These are phyloP conservation scores for Caenorhabditis sp. DNA, from an alignment of 2,888 invertebrate genomes.

Conservation along the genomic window DNA sequence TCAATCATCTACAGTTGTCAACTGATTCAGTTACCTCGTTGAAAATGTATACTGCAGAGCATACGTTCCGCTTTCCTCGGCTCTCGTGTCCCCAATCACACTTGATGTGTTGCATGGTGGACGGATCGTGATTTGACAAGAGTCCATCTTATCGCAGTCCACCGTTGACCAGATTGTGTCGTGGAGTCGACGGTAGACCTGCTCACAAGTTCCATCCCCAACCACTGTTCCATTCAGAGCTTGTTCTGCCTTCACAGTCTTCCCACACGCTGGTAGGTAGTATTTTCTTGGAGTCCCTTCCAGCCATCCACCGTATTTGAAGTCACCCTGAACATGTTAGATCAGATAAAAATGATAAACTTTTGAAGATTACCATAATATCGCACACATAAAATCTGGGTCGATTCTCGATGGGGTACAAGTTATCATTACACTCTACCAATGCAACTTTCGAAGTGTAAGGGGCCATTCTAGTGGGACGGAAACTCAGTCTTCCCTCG, in stretches of 20 bases:
- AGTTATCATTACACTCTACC: constrained; percentile 38
- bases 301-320: constrained; percentile 41
- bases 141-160: constrained; percentile 19
- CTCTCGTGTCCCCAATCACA: neutral
- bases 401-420: constrained; percentile 25
- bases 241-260: constrained; percentile 33
- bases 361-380: constrained; percentile 44
- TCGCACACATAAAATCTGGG: constrained; percentile 58
- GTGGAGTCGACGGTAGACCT: constrained; percentile 19
- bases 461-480: neutral
- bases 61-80: neutral
- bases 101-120: constrained; percentile 29
- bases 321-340: constrained; percentile 35
- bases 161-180: constrained; percentile 27
- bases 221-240: constrained; percentile 57
- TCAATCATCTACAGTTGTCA: neutral
- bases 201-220: constrained; percentile 39
- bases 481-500: constrained; percentile 1
- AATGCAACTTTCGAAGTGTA: neutral
- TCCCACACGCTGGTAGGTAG: constrained; percentile 56
- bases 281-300: constrained; percentile 10
- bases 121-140: constrained; percentile 24
- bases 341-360: too few species aligned
- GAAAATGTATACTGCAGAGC: constrained; percentile 52
- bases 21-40: constrained; percentile 20